Percentiles rank a stretch among this genome's conserved stretches.
These are phyloP conservation scores for Polyodon spathula DNA, from an alignment of 2,113 vertebrate genomes.

Conservation along the genomic window DNA sequence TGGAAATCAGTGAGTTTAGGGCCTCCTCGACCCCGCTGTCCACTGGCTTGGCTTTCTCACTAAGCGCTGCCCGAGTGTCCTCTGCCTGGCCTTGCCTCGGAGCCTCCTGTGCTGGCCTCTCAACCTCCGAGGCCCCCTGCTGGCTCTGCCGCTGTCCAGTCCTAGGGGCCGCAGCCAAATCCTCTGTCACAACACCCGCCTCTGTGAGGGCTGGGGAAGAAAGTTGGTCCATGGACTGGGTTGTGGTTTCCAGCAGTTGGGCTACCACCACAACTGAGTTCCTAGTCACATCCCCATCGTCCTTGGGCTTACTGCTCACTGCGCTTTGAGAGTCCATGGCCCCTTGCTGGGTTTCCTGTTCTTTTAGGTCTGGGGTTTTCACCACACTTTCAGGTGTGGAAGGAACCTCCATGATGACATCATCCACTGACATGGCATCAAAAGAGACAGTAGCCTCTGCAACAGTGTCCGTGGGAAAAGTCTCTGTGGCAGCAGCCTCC, in stretches of 20 bases:
- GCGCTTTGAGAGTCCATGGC: no score
- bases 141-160: not conserved
- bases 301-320: no score
- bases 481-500: constrained; percentile 37
- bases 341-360: no score
- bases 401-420: constrained; percentile 19
- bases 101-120: not conserved
- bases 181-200: constrained; percentile 30
- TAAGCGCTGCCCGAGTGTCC: constrained; percentile 14
- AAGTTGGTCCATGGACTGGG: not conserved
- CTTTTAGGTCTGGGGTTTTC: no score
- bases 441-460: constrained; percentile 26
- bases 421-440: constrained; percentile 25
- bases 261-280: not conserved
- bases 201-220: no score
- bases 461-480: constrained; percentile 54
- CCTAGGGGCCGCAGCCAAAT: not conserved
- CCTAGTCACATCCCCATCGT: not conserved
- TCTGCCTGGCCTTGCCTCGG: not conserved
- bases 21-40: constrained; percentile 74
- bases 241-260: not conserved
- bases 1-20: constrained; percentile 61
- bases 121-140: not conserved
- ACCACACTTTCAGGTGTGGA: not conserved
- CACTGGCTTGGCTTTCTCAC: constrained; percentile 13